Evolutionary conservation across 2,888 invertebrate species (phyloP), one percentile per base, ranked within the genome.

Genomic region (Caenorhabditis becei): DNA sequence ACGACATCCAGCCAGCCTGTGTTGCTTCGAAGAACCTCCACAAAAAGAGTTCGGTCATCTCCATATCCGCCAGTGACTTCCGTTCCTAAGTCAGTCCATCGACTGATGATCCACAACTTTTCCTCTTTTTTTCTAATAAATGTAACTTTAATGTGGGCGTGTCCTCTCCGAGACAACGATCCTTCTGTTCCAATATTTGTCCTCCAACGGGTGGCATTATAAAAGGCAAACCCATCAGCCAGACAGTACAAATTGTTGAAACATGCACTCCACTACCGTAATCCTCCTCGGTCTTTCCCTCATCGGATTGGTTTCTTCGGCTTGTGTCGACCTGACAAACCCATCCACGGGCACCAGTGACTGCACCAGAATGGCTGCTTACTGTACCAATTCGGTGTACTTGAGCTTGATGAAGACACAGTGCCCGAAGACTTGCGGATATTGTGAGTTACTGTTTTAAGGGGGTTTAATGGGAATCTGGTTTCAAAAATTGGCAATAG

Each of bases 41-140:
- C 14, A 75, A 75, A 54, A 75, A 75, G 23, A 75, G 75, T 35
- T 75, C 75, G 14, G 75, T 75, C 2, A 75, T 75, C 23, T 75
- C 75, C 18, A 66, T 67, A 32, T 59, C 75, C 1, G 75, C 44
- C 41, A 66, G 58, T 28, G 75, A 75, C 16, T 75, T 75, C 18
- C 59, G 66, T 18, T 24, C 41, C 2, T 67, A 66, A 32, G 32
- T 32, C 32, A 32, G 32, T 16, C 44, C 16, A 11, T 3, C 4
- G 44, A 18, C 44, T 44, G 7, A 44, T 44, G 3, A 14, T 3
- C 18, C 44, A 44, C 14, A 5, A 14, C 14, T n/a, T n/a, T n/a
- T n/a, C n/a, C n/a, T n/a, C n/a, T n/a, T n/a, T n/a, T n/a, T n/a
- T n/a, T n/a, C n/a, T n/a, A n/a, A n/a, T n/a, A n/a, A n/a, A n/a